phyloP scores from a whole-genome alignment of 2,113 vertebrate species.

The Dasyurus viverrinus region DNA sequence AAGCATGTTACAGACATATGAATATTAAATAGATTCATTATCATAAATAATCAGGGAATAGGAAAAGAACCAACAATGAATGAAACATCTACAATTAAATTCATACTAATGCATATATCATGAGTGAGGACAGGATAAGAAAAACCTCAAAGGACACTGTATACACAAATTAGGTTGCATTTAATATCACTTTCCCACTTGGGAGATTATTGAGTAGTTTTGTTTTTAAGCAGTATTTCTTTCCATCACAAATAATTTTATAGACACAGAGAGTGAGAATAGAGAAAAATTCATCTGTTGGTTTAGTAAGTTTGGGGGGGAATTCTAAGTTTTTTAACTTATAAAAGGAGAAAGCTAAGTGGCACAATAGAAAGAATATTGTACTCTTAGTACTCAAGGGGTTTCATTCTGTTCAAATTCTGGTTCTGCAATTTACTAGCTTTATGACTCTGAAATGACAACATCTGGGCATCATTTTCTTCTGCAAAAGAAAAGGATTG shows the following conservation, averaged over 20 bases:
- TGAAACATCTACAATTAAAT: conserved; percentile 26
- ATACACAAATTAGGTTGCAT: not conserved
- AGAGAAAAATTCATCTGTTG: not conserved
- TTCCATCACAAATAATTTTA: conserved; percentile 4
- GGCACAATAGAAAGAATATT: not conserved
- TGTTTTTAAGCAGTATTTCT: not conserved
- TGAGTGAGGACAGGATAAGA: conserved; percentile 8
- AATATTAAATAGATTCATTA: conserved; percentile 29
- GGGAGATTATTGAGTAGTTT: not conserved
- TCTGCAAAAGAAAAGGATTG: not conserved
- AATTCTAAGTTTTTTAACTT: not conserved
- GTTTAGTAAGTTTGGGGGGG: not conserved
- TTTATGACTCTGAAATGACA: not conserved
- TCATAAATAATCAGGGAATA: conserved; percentile 32
- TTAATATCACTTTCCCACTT: conserved; percentile 4
- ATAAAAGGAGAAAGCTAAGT: conserved; percentile 9
- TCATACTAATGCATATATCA: not conserved
- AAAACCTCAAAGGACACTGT: conserved; percentile 19
- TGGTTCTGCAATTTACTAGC: not conserved
- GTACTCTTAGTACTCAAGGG: not conserved
- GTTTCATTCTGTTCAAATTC: not conserved
- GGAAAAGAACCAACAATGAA: conserved; percentile 22
- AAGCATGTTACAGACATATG: not conserved
- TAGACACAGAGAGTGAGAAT: not conserved
- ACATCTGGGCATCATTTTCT: not conserved